phyloP scores from a whole-genome alignment of 2,888 invertebrate genomes.

The Ethmia dodecea region DNA sequence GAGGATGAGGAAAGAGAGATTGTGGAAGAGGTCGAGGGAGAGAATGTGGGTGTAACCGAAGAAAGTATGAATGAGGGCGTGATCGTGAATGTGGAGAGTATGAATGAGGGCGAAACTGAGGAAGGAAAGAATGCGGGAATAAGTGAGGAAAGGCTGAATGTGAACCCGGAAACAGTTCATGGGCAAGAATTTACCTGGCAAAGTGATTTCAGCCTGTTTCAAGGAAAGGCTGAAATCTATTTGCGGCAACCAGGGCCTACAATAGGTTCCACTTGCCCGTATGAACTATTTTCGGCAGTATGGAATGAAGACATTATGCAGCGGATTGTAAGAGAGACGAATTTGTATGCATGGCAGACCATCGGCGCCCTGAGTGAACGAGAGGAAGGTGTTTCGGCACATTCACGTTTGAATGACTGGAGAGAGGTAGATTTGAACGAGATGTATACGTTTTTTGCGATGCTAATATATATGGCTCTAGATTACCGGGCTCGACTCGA shows the following conservation, averaged over 20 bases:
- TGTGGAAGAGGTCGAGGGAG: too few relatives aligned
- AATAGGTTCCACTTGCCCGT: slow-evolving; percentile 1
- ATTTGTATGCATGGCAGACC: slow-evolving; percentile 9
- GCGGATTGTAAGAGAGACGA: slow-evolving; percentile 6
- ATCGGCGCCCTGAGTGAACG: slow-evolving; percentile 4
- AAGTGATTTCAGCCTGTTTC: slow-evolving; percentile 1
- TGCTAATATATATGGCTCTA: slow-evolving; percentile 2
- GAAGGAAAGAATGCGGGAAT: too few relatives aligned
- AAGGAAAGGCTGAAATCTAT: slow-evolving; percentile 1
- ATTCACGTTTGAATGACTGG: slow-evolving; percentile 6
- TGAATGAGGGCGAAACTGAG: too few relatives aligned
- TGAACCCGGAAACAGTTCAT: too few relatives aligned
- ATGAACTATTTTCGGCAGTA: slow-evolving; percentile 5
- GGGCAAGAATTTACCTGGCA: slow-evolving; percentile 2
- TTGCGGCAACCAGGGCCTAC: slow-evolving; percentile 3
- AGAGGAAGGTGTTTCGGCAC: not conserved
- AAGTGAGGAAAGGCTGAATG: too few relatives aligned
- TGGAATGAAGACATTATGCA: slow-evolving; percentile 7
- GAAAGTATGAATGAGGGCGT: too few relatives aligned
- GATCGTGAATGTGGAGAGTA: too few relatives aligned
- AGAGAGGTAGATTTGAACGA: slow-evolving; percentile 4
- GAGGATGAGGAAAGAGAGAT: too few relatives aligned
- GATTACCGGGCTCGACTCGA: slow-evolving; percentile 1
- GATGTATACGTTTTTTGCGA: slow-evolving; percentile 2
- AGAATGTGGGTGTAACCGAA: too few relatives aligned